phyloP scores from a whole-genome alignment of 2,888 invertebrate species.

The Anorthoa munda region DNA sequence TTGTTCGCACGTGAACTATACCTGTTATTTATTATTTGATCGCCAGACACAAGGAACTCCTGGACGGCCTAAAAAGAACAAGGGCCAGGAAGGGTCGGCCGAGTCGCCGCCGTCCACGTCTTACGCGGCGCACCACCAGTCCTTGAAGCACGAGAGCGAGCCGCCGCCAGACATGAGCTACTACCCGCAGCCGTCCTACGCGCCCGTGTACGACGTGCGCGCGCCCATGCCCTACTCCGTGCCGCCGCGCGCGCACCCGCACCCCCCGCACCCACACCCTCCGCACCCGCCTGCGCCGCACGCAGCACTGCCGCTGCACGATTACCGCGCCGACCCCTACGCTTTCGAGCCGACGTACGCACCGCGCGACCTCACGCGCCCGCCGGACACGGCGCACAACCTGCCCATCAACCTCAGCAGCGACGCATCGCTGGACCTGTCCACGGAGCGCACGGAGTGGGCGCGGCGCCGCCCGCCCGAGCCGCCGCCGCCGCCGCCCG shows the following conservation, averaged over 20 bases:
- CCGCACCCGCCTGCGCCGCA: constrained; percentile 69
- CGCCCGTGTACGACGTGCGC: constrained; percentile 73
- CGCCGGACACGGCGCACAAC: constrained; percentile 81
- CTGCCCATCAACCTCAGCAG: constrained; percentile 89
- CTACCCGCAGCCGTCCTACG: constrained; percentile 80
- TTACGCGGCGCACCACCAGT: constrained; percentile 76
- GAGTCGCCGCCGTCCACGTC: constrained; percentile 86
- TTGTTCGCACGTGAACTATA: neutral
- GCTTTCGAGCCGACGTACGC: constrained; percentile 71
- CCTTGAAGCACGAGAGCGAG: constrained; percentile 83
- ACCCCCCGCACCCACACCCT: constrained; percentile 58
- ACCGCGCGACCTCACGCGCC: constrained; percentile 79
- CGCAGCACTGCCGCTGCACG: constrained; percentile 67
- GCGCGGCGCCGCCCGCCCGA: constrained; percentile 85
- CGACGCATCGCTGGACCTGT: constrained; percentile 86
- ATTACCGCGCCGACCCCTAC: constrained; percentile 73
- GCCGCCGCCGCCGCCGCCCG: constrained; percentile 74
- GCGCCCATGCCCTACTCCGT: constrained; percentile 74
- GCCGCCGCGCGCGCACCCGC: constrained; percentile 73
- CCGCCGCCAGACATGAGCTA: constrained; percentile 71
- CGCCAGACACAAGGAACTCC: constrained; percentile 83
- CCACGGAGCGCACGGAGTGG: constrained; percentile 85
- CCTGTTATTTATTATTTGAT: constrained; percentile 20
- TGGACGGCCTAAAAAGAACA: constrained; percentile 87
- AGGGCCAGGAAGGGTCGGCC: constrained; percentile 77